Evolutionary conservation across 2,888 invertebrate genomes (phyloP).

Genomic region (Sinotaia quadrata): DNA sequence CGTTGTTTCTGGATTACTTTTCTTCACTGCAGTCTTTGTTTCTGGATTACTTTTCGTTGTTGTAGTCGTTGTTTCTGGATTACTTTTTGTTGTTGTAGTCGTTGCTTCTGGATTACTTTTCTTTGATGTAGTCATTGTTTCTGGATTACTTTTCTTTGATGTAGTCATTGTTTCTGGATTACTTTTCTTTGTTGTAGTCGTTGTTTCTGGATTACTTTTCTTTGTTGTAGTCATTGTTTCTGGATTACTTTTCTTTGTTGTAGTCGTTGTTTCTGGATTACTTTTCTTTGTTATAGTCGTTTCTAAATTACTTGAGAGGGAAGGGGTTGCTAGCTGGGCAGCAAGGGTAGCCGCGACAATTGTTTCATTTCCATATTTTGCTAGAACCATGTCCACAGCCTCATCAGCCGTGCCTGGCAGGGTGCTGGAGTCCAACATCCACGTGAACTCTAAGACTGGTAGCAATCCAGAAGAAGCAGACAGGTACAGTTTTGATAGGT

Average conservation of each 20-base stretch:
- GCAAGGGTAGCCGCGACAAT: constrained; percentile 1
- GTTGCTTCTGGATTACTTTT: not conserved
- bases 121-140: not conserved
- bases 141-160: not conserved
- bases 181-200: not conserved
- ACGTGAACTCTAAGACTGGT: constrained; percentile 21
- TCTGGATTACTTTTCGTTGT: too few relatives aligned
- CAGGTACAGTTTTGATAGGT: not conserved
- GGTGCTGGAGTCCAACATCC: constrained; percentile 21
- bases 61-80: too few relatives aligned
- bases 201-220: not conserved
- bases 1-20: too few relatives aligned
- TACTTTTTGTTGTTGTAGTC: too few relatives aligned
- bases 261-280: not conserved
- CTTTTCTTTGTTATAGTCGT: not conserved
- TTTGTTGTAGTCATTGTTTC: not conserved
- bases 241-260: not conserved
- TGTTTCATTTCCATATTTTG: not conserved
- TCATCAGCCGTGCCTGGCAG: constrained; percentile 10
- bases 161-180: not conserved
- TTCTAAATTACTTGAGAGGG: not conserved
- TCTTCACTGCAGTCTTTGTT: too few relatives aligned
- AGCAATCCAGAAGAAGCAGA: not conserved
- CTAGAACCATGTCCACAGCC: constrained; percentile 15
- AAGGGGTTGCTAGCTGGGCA: not conserved